Conservation (phyloP, 2,888 invertebrate species). For the Sacculina carcini region DNA sequence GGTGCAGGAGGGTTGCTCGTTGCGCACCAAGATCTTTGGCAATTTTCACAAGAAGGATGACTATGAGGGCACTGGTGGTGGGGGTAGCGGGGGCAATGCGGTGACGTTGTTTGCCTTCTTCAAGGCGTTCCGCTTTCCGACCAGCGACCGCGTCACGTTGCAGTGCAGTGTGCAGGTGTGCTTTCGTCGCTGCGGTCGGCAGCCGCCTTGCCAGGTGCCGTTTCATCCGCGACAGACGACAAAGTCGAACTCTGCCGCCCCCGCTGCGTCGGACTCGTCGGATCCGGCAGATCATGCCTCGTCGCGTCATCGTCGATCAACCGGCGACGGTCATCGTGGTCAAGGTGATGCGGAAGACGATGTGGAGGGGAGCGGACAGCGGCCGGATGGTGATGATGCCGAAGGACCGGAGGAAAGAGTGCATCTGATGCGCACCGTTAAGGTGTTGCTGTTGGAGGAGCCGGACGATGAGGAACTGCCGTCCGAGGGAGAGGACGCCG, state of each 20-base stretch:
- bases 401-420: slow-evolving; percentile 9
- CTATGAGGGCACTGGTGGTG: no score
- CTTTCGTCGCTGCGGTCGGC: slow-evolving; percentile 11
- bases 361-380: no score
- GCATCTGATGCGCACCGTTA: slow-evolving; percentile 10
- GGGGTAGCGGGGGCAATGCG: background rate
- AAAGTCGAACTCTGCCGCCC: slow-evolving; percentile 8
- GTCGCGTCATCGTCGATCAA: background rate
- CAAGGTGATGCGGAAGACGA: no score
- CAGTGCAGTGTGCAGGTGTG: slow-evolving; percentile 16
- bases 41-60: slow-evolving; percentile 12
- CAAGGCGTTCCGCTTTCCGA: slow-evolving; percentile 16
- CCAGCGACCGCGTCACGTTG: slow-evolving; percentile 14
- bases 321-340: background rate
- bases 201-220: slow-evolving; percentile 12
- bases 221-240: slow-evolving; percentile 5
- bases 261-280: slow-evolving; percentile 4
- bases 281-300: background rate
- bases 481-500: background rate
- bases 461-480: slow-evolving; percentile 5
- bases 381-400: background rate
- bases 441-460: slow-evolving; percentile 11
- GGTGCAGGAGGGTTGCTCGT: slow-evolving; percentile 14
- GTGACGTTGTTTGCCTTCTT: slow-evolving; percentile 12
- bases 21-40: slow-evolving; percentile 14